Evolutionary conservation across 2,113 vertebrate genomes (phyloP).

Genomic region (Marcusenius ussheri): DNA sequence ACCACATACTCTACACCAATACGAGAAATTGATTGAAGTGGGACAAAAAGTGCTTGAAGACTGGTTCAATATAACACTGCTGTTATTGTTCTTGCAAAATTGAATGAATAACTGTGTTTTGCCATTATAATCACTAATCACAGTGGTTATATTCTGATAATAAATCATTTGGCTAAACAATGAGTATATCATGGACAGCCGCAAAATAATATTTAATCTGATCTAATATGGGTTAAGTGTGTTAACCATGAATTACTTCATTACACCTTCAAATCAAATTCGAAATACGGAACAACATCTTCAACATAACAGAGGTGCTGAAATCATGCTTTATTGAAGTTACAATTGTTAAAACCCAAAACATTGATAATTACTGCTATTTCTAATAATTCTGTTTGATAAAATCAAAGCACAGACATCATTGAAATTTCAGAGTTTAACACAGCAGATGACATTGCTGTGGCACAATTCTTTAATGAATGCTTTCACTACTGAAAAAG

Average conservation of each 20-base stretch:
- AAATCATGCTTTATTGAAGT: constrained; percentile 98
- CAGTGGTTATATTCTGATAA: background rate
- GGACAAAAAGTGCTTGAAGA: background rate
- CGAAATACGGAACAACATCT: background rate
- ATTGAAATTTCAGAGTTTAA: constrained; percentile 43
- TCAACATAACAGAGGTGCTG: constrained; percentile 66
- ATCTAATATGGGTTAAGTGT: background rate
- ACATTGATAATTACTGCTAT: constrained; percentile 73
- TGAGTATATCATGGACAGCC: background rate
- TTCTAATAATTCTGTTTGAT: constrained; percentile 63
- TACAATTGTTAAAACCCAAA: constrained; percentile 75
- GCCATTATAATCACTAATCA: background rate
- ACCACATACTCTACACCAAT: background rate
- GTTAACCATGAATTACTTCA: background rate
- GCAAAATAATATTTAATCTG: background rate
- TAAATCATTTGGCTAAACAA: background rate
- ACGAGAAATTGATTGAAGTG: background rate
- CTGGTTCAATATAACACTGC: background rate
- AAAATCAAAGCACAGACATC: constrained; percentile 61
- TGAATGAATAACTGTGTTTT: background rate
- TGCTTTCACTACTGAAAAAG: constrained; percentile 60
- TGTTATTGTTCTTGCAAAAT: background rate
- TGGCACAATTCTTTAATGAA: constrained; percentile 58
- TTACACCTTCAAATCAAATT: background rate
- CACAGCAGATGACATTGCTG: constrained; percentile 66